A percentile compares a stretch with the other conserved stretches of the same genome.
phyloP scores from a whole-genome alignment of 2,888 invertebrate species.

The Archips crataeganus region DNA sequence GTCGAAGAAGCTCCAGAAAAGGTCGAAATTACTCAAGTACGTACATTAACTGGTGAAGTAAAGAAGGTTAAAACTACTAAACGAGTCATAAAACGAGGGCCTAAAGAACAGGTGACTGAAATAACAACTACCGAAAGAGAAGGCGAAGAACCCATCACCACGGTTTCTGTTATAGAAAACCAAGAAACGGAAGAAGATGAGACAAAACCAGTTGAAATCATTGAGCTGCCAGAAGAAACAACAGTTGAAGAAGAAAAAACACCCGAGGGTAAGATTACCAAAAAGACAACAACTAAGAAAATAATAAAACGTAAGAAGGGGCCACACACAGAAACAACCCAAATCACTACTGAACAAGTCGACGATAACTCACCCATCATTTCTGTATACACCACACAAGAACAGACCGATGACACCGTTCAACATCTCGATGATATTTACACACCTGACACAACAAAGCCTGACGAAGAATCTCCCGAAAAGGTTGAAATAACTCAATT shows the following conservation, averaged over 20 bases:
- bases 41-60: slow-evolving; percentile 5
- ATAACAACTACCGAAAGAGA: slow-evolving; percentile 22
- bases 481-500: slow-evolving; percentile 18
- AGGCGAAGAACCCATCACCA: neutral
- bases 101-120: slow-evolving; percentile 59
- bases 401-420: neutral
- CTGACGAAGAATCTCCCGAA: neutral
- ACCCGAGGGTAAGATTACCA: slow-evolving; percentile 2
- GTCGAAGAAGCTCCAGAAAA: slow-evolving; percentile 16
- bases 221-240: slow-evolving; percentile 63
- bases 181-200: slow-evolving; percentile 44
- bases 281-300: neutral
- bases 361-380: neutral
- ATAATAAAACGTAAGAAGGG: slow-evolving; percentile 14
- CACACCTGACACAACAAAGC: neutral
- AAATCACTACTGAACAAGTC: slow-evolving; percentile 12
- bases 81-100: slow-evolving; percentile 37
- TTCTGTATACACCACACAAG: slow-evolving; percentile 10
- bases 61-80: slow-evolving; percentile 40
- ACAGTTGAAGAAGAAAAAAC: slow-evolving; percentile 52
- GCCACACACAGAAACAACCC: slow-evolving; percentile 5
- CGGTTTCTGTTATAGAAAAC: neutral
- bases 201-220: slow-evolving; percentile 63
- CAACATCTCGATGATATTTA: neutral
- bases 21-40: slow-evolving; percentile 22